These are phyloP conservation scores for Gila orcuttii DNA, from an alignment of 2,113 vertebrate species.

Conservation along the genomic window DNA sequence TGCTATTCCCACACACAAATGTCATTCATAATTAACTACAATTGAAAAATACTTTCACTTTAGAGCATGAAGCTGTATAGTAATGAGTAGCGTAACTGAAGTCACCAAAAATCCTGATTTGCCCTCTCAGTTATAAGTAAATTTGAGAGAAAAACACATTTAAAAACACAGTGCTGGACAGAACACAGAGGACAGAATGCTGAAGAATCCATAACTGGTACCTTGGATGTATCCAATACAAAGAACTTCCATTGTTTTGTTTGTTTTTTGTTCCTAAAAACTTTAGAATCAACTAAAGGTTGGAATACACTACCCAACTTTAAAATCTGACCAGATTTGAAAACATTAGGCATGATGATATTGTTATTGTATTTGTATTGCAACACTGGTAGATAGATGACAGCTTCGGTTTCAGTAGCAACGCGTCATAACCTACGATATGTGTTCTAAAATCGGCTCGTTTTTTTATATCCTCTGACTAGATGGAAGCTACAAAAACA, in stretches of 20 bases:
- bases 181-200: neutral
- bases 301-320: no score
- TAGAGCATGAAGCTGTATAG: neutral
- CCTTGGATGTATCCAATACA: neutral
- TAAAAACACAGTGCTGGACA: constrained; percentile 21
- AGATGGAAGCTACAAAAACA: no score
- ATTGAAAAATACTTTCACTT: neutral
- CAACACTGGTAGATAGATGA: no score
- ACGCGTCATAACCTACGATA: no score
- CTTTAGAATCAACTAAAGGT: neutral
- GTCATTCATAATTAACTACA: constrained; percentile 4
- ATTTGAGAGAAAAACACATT: neutral
- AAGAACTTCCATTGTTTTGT: neutral
- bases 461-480: no score
- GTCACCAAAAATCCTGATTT: neutral
- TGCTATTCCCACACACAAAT: neutral
- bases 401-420: no score
- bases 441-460: no score
- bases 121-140: neutral
- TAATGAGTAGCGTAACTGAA: neutral
- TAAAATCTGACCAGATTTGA: no score
- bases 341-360: no score
- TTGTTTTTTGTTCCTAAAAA: no score
- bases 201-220: neutral
- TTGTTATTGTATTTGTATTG: no score